Percentiles rank a stretch among this genome's conserved stretches.
Conservation (phyloP, 2,888 invertebrate species). For the Heliconius aoede region DNA sequence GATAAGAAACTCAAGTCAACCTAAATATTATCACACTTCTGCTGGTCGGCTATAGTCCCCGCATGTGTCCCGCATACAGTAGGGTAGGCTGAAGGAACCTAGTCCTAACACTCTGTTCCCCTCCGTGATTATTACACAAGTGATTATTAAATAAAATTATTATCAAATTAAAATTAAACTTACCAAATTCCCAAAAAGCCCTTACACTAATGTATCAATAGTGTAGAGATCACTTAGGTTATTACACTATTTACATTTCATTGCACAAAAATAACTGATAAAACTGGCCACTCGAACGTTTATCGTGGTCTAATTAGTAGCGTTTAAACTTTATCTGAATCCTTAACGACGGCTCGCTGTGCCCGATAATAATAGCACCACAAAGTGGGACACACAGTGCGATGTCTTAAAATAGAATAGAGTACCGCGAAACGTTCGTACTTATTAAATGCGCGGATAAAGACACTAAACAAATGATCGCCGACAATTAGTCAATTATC, state of each 20-base stretch:
- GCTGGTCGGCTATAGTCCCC: too few species aligned
- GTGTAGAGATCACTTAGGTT: slow-evolving; percentile 39
- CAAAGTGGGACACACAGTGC: slow-evolving; percentile 65
- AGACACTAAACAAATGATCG: slow-evolving; percentile 65
- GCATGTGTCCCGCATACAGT: too few species aligned
- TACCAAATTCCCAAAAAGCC: not conserved
- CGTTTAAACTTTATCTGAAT: slow-evolving; percentile 47
- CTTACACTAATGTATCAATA: not conserved
- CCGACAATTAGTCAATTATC: slow-evolving; percentile 65
- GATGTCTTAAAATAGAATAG: slow-evolving; percentile 69
- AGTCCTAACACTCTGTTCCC: too few species aligned
- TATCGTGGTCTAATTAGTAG: slow-evolving; percentile 49
- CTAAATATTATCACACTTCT: not conserved
- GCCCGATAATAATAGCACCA: slow-evolving; percentile 50
- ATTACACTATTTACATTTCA: slow-evolving; percentile 47
- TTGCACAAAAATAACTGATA: slow-evolving; percentile 49
- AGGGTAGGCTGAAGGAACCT: too few species aligned
- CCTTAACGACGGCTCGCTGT: slow-evolving; percentile 47
- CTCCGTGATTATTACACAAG: too few species aligned
- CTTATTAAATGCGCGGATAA: slow-evolving; percentile 65
- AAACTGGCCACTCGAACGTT: slow-evolving; percentile 46
- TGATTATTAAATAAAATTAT: too few species aligned
- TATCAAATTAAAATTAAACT: not conserved
- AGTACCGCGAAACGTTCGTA: slow-evolving; percentile 66
- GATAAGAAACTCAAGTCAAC: not conserved